These are phyloP conservation scores for Drosophila rufa DNA, from an alignment of 1,140 invertebrate species.

Conservation along the genomic window DNA sequence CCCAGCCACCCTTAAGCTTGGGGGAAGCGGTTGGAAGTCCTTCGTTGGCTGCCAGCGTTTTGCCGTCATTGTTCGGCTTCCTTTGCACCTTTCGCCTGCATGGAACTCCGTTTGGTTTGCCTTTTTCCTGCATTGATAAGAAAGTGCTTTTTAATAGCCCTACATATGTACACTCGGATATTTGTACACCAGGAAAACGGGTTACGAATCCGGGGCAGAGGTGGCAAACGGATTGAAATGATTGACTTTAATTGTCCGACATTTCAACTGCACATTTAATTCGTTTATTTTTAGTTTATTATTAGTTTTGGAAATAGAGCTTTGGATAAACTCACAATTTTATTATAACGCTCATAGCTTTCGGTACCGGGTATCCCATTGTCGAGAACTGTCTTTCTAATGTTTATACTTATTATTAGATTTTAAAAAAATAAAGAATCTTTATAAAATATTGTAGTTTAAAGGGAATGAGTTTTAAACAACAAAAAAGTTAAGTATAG, in stretches of 20 bases:
- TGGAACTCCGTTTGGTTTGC: slow-evolving; percentile 65
- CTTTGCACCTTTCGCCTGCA: slow-evolving; percentile 61
- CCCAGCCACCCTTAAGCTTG: neutral
- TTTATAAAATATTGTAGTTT: no score
- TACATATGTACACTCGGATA: slow-evolving; percentile 44
- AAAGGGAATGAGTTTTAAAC: no score
- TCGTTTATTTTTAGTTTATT: no score
- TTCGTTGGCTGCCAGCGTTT: slow-evolving; percentile 40
- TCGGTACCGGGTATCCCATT: no score
- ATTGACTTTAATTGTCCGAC: slow-evolving; percentile 31
- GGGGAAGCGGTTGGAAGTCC: slow-evolving; percentile 1
- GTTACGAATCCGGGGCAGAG: neutral
- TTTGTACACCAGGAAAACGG: slow-evolving; percentile 26
- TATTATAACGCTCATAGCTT: no score
- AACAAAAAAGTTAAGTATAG: no score
- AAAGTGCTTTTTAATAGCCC: slow-evolving; percentile 77
- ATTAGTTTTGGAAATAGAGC: no score
- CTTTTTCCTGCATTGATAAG: slow-evolving; percentile 57
- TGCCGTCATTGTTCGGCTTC: slow-evolving; percentile 49
- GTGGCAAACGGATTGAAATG: slow-evolving; percentile 5
- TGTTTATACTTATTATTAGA: no score
- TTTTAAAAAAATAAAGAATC: no score
- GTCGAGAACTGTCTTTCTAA: no score
- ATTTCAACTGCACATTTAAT: neutral
- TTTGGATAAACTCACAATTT: no score